These are phyloP conservation scores for Pachyramphus minor DNA, from an alignment of 2,113 vertebrate genomes.

Conservation along the genomic window DNA sequence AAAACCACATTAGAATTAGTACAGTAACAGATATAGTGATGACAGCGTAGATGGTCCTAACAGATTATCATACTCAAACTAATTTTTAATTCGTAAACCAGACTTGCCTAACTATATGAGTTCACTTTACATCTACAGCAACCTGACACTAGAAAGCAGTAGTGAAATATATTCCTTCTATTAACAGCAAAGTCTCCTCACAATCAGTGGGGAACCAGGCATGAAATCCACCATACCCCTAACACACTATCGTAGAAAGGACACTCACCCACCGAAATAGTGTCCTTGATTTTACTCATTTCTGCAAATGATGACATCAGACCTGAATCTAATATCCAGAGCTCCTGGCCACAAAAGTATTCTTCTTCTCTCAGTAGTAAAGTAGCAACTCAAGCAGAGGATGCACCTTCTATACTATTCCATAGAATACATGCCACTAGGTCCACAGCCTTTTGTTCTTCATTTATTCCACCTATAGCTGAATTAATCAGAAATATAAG, in stretches of 20 bases:
- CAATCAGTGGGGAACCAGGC: background rate
- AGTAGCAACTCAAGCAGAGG: background rate
- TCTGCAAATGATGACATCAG: background rate
- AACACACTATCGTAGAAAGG: background rate
- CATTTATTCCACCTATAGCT: background rate
- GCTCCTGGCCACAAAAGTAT: background rate
- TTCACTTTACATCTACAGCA: background rate
- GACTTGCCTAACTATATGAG: background rate
- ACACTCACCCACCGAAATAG: background rate
- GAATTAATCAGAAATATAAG: background rate
- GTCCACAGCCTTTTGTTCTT: background rate
- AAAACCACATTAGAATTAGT: background rate
- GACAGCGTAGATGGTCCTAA: background rate
- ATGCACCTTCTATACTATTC: background rate
- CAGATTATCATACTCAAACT: background rate
- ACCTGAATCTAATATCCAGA: background rate
- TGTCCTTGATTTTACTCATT: background rate
- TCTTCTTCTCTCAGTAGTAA: background rate
- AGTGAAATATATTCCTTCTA: background rate
- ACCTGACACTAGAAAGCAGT: background rate
- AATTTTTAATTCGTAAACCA: background rate
- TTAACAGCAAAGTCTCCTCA: background rate
- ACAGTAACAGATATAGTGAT: background rate
- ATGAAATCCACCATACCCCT: background rate
- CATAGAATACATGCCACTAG: background rate